These are phyloP conservation scores for Quadriops clusia DNA, from an alignment of 2,888 invertebrate genomes.

Conservation along the genomic window DNA sequence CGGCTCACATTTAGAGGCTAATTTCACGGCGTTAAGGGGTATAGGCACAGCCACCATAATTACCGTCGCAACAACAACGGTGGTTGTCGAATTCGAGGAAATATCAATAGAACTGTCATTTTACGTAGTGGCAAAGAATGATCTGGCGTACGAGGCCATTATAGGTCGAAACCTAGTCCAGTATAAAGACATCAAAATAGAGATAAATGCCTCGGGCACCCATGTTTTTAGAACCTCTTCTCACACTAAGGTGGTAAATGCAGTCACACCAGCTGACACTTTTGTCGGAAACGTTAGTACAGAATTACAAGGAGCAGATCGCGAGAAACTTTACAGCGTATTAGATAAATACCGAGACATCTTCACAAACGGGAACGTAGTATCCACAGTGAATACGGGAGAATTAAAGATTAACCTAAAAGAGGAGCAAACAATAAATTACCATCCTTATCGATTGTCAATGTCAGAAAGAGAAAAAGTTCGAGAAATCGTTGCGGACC, in stretches of 20 bases:
- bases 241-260: background rate
- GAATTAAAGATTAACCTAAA: background rate
- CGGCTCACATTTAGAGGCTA: background rate
- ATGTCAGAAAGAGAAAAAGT: background rate
- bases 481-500: background rate
- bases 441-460: background rate
- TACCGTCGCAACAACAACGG: background rate
- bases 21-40: background rate
- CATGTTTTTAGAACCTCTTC: too few species aligned
- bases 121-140: background rate
- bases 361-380: background rate
- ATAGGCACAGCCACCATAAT: background rate
- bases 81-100: background rate
- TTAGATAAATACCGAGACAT: too few species aligned
- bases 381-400: background rate
- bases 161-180: background rate
- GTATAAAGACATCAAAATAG: background rate
- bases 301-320: too few species aligned
- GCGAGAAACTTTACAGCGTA: too few species aligned
- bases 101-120: background rate
- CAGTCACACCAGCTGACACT: background rate
- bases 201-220: background rate
- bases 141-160: background rate
- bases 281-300: background rate
- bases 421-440: background rate